These are phyloP conservation scores for Eristalinus aeneus DNA, from an alignment of 2,888 invertebrate genomes.

Conservation along the genomic window DNA sequence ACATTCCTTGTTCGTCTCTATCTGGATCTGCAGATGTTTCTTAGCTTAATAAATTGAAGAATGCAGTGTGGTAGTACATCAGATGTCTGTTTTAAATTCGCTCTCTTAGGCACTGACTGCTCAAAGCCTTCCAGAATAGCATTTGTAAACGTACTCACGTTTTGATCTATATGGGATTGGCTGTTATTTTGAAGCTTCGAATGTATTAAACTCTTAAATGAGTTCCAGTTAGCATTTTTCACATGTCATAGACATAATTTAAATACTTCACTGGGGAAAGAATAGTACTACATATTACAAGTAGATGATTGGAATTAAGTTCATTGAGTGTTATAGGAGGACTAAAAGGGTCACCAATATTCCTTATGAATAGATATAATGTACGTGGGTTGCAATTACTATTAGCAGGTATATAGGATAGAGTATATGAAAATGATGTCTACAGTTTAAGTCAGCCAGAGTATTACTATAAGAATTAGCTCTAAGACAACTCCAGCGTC, in stretches of 20 bases:
- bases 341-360: background rate
- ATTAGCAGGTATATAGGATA: background rate
- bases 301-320: background rate
- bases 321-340: background rate
- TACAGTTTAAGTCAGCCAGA: background rate
- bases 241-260: too few species aligned
- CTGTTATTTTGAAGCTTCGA: background rate
- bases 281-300: background rate
- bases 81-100: background rate
- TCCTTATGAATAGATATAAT: background rate
- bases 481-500: too few species aligned
- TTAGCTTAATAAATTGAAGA: background rate
- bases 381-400: background rate
- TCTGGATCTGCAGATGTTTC: background rate
- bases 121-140: background rate
- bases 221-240: too few species aligned
- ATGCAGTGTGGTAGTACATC: background rate
- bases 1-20: background rate
- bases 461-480: background rate
- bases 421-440: background rate
- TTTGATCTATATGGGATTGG: background rate
- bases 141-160: background rate
- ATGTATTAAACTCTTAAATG: background rate
- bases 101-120: background rate
- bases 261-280: background rate